Conservation (phyloP, 1,140 invertebrate genomes). For the Panulirus ornatus region DNA sequence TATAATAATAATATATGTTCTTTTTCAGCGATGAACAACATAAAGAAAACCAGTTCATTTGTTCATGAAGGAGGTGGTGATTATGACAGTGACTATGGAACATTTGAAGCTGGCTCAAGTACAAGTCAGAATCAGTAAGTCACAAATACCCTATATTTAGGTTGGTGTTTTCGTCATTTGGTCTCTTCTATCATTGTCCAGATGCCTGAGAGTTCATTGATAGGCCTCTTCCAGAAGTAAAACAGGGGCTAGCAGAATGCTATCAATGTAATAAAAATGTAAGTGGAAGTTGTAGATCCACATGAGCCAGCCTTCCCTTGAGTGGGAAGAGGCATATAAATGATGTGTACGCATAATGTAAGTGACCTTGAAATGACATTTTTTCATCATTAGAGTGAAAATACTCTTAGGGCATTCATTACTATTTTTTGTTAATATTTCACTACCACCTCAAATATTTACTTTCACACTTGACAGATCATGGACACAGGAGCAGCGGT, state of each 20-base stretch:
- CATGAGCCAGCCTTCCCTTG: no score
- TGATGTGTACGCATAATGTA: no score
- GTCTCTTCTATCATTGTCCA: slow-evolving; percentile 65
- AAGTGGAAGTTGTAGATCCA: no score
- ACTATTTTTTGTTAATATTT: not conserved
- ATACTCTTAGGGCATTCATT: no score
- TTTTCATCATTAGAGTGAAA: no score
- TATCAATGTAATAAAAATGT: no score
- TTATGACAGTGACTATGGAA: slow-evolving; percentile 63
- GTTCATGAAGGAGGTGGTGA: slow-evolving; percentile 65
- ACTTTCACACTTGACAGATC: slow-evolving; percentile 77
- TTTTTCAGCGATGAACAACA: slow-evolving; percentile 61
- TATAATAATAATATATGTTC: not conserved
- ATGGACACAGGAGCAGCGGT: slow-evolving; percentile 83
- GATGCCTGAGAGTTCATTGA: no score
- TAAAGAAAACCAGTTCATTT: slow-evolving; percentile 67
- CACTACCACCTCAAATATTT: not conserved
- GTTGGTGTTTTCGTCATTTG: slow-evolving; percentile 44
- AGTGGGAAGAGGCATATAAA: no score
- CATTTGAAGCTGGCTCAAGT: slow-evolving; percentile 52
- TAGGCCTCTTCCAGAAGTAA: no score
- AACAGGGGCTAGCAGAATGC: no score
- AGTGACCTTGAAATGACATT: no score
- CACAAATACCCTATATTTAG: slow-evolving; percentile 76
- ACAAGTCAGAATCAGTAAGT: slow-evolving; percentile 46